A percentile compares a stretch with the other conserved stretches of the same genome.
phyloP scores from a whole-genome alignment of 2,113 vertebrate species.

The Cyphomyrus discorhynchus region DNA sequence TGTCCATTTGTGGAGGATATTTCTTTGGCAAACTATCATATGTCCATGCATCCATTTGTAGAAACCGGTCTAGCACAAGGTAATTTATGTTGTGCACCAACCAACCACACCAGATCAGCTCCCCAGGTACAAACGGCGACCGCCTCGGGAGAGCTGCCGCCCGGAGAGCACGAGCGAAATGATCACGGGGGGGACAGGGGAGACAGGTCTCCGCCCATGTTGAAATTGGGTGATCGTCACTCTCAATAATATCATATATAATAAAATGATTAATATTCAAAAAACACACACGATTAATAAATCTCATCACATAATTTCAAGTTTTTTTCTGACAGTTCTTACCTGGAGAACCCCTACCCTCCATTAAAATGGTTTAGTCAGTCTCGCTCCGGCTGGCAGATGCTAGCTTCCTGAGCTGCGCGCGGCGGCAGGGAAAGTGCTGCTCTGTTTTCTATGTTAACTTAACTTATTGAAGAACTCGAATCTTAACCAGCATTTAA shows the following conservation, averaged over 20 bases:
- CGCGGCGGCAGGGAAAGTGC: neutral
- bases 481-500: neutral
- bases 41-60: neutral
- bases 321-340: neutral
- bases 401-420: neutral
- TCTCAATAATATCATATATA: neutral
- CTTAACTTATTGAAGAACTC: neutral
- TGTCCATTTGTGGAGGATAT: neutral
- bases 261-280: neutral
- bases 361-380: neutral
- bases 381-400: neutral
- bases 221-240: neutral
- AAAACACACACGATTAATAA: neutral
- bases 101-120: neutral
- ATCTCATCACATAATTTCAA: neutral
- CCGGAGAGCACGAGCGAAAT: neutral
- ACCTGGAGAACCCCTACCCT: neutral
- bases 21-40: neutral
- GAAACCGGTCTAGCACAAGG: neutral
- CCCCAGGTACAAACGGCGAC: neutral
- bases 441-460: neutral
- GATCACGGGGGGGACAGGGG: neutral
- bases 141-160: neutral
- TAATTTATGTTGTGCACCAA: neutral
- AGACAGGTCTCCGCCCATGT: neutral